Conservation (phyloP, 2,797 vertebrate genomes). For the Micromesistius poutassou region DNA sequence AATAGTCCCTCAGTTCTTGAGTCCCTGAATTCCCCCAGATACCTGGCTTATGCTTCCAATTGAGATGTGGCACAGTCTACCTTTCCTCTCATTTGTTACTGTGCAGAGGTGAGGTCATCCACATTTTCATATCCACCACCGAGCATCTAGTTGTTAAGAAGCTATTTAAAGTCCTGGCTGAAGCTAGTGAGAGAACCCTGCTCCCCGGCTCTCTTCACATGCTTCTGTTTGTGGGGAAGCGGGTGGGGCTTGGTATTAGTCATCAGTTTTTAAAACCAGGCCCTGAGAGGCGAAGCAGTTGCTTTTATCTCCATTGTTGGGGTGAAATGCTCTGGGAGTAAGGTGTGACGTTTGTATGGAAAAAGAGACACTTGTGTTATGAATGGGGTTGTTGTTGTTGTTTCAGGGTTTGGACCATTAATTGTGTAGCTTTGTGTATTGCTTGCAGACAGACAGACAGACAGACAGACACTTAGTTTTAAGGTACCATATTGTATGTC, state of each 20-base stretch:
- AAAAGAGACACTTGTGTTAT: neutral
- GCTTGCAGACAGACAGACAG: neutral
- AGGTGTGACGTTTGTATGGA: neutral
- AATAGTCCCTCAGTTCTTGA: neutral
- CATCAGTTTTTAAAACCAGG: conserved; percentile 57
- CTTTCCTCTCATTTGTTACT: conserved; percentile 16
- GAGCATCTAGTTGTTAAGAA: conserved; percentile 9
- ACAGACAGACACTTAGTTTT: neutral
- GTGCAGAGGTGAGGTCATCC: neutral
- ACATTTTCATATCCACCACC: conserved; percentile 11
- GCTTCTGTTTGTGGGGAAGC: conserved; percentile 37
- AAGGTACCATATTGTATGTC: neutral
- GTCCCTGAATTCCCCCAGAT: neutral
- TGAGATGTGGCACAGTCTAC: neutral
- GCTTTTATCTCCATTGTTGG: conserved; percentile 13
- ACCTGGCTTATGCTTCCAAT: conserved; percentile 3
- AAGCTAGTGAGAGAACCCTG: conserved; percentile 23
- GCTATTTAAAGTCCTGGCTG: conserved; percentile 36
- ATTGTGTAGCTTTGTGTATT: neutral
- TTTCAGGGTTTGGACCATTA: neutral
- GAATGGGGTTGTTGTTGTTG: neutral
- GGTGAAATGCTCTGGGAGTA: neutral
- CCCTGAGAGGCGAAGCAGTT: conserved; percentile 3
- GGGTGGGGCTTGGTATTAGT: conserved; percentile 67
- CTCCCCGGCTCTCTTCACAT: conserved; percentile 18